Conservation (phyloP, 2,888 invertebrate species). For the Salpingus planirostris region DNA sequence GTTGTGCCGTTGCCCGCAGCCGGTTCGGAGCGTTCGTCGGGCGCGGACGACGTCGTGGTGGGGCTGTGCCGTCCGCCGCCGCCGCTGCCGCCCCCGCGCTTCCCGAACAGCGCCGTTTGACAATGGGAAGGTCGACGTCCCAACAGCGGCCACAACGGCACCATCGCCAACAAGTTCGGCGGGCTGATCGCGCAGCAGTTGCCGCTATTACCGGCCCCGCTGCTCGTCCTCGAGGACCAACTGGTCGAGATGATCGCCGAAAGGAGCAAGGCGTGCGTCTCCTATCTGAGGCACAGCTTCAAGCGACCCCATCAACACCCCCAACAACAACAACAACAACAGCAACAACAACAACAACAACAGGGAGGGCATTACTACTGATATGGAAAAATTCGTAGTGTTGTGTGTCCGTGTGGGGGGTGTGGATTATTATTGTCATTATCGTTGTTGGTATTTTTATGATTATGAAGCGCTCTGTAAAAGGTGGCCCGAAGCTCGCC, state of each 20-base stretch:
- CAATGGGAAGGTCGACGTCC: too few species aligned
- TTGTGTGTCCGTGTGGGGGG: too few species aligned
- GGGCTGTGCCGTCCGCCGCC: conserved; percentile 66
- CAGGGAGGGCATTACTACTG: too few species aligned
- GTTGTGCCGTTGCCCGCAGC: too few species aligned
- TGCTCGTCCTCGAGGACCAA: conserved; percentile 49
- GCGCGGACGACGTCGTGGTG: conserved; percentile 59
- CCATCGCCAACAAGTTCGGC: conserved; percentile 47
- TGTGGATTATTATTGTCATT: too few species aligned
- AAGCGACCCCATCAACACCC: conserved; percentile 35
- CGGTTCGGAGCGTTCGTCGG: conserved; percentile 84
- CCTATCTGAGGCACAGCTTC: conserved; percentile 59
- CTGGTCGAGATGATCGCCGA: conserved; percentile 50
- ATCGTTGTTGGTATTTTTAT: too few species aligned
- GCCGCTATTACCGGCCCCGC: conserved; percentile 38
- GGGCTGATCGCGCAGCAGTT: too few species aligned
- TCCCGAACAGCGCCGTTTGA: conserved; percentile 74
- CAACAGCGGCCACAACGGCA: too few species aligned
- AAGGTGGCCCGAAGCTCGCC: conserved; percentile 36
- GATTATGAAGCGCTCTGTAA: too few species aligned
- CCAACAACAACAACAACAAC: conserved; percentile 8
- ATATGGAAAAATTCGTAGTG: too few species aligned
- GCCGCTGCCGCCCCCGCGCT: conserved; percentile 71
- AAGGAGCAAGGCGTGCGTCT: conserved; percentile 58
- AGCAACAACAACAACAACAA: too few species aligned